Conservation (phyloP, 2,888 invertebrate genomes). For the Ommatoiulus sabulosus region DNA sequence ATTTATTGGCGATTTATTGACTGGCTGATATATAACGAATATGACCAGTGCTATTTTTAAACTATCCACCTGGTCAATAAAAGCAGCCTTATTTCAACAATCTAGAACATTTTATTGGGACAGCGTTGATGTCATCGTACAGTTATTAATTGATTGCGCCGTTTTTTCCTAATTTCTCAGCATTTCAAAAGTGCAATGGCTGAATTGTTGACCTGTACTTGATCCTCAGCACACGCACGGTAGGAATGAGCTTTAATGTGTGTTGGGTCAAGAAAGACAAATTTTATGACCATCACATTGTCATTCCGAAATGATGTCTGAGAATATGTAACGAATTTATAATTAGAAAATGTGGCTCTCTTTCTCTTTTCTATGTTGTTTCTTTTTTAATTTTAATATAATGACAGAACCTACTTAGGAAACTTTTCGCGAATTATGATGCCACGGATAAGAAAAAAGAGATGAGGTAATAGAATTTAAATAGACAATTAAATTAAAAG, state of each 20-base stretch:
- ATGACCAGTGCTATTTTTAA: no score
- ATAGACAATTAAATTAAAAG: conserved; percentile 20
- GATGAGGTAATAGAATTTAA: neutral
- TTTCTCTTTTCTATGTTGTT: neutral
- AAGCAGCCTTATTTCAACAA: neutral
- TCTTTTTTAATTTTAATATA: neutral
- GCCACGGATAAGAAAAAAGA: neutral
- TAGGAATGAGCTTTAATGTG: neutral
- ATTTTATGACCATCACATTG: neutral
- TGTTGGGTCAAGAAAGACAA: neutral
- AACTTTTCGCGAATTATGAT: neutral
- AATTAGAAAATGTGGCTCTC: neutral
- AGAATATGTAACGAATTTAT: neutral
- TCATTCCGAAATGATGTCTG: neutral
- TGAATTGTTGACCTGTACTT: neutral
- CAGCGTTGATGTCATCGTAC: neutral
- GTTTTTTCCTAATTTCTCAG: neutral
- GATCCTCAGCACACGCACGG: neutral
- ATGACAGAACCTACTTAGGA: neutral
- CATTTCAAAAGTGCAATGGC: neutral
- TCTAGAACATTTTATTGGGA: neutral
- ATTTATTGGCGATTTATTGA: neutral
- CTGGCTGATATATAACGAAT: neutral
- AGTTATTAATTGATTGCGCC: no score
- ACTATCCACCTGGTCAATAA: neutral